phyloP scores from a whole-genome alignment of 2,888 invertebrate genomes.

The Oasisia sp. region DNA sequence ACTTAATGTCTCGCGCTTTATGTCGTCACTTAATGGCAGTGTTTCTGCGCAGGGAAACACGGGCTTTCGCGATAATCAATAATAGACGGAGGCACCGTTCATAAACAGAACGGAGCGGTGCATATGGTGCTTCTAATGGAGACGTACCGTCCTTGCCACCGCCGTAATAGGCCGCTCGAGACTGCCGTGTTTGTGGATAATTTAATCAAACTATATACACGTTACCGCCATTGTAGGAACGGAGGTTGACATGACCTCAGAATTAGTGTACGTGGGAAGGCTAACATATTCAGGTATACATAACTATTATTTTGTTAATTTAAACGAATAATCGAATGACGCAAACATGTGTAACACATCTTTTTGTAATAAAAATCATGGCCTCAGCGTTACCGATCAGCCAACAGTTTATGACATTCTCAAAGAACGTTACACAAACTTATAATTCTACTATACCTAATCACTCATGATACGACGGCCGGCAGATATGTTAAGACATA shows the following conservation, averaged over 20 bases:
- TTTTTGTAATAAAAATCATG: background rate
- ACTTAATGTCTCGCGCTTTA: background rate
- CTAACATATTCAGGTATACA: background rate
- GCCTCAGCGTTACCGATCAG: background rate
- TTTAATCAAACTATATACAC: background rate
- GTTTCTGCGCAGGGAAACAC: slow-evolving; percentile 1
- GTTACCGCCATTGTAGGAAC: background rate
- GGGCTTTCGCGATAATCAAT: background rate
- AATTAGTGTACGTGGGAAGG: background rate
- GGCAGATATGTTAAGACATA: background rate
- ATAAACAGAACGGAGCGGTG: background rate
- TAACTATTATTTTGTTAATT: background rate
- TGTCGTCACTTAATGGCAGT: slow-evolving; percentile 12
- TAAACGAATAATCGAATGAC: background rate
- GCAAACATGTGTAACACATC: no score
- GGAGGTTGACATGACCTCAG: background rate
- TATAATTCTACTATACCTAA: background rate
- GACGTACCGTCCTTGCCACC: background rate
- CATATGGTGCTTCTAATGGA: background rate
- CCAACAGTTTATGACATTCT: background rate
- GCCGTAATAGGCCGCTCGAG: background rate
- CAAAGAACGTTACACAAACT: background rate
- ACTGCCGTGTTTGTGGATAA: background rate
- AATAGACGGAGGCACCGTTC: background rate
- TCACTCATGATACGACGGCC: background rate